Conservation (phyloP, 2,888 invertebrate species). For the Pegoplata infirma region DNA sequence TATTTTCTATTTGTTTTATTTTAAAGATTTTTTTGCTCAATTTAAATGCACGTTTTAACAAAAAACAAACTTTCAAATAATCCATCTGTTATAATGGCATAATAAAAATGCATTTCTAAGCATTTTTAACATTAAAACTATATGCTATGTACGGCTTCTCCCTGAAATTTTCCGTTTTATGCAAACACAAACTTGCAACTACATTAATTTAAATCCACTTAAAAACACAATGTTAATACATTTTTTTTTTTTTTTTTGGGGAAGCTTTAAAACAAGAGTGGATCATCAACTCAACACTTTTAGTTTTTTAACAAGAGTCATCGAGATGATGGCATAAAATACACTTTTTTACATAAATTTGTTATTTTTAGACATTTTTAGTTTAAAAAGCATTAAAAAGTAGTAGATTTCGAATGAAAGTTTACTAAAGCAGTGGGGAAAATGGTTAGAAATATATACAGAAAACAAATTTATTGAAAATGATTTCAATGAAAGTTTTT, state of each 20-base stretch:
- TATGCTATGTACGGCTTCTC: neutral
- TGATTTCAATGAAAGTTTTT: no score
- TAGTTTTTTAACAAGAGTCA: neutral
- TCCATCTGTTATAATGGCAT: constrained; percentile 15
- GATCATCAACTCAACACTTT: constrained; percentile 25
- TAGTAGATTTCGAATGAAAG: no score
- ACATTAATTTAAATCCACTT: constrained; percentile 52
- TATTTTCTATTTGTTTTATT: neutral
- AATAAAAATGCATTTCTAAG: constrained; percentile 6
- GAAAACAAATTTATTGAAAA: no score
- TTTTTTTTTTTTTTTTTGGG: neutral
- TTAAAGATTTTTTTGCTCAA: neutral
- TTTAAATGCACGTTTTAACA: neutral
- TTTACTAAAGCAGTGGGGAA: no score
- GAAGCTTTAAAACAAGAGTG: constrained; percentile 9
- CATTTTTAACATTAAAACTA: constrained; percentile 5
- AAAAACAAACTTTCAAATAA: neutral
- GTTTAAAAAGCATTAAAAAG: no score
- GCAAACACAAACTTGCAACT: constrained; percentile 24
- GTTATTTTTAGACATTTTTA: neutral
- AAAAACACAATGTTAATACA: constrained; percentile 34
- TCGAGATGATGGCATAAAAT: neutral
- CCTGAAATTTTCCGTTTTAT: neutral
- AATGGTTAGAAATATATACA: no score
- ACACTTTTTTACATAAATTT: neutral